Evolutionary conservation across 1,140 invertebrate genomes (phyloP).

Genomic region (Steinernema feltiae): DNA sequence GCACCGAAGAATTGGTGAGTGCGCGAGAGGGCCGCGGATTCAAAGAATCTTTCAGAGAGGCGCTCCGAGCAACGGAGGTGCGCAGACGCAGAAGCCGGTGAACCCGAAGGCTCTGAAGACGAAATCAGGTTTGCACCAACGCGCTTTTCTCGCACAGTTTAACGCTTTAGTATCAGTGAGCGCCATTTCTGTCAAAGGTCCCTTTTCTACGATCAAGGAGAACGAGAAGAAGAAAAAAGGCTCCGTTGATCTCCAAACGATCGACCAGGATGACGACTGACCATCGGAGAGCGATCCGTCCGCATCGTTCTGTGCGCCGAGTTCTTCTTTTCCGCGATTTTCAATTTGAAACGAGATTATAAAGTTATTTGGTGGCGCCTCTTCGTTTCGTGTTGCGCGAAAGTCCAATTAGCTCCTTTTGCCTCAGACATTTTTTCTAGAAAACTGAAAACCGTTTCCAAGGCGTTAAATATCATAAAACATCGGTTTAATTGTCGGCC

Average conservation of each 20-base stretch:
- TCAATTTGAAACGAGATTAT: no score
- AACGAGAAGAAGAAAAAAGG: not conserved
- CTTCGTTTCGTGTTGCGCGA: no score
- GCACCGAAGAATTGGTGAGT: not conserved
- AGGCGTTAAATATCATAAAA: no score
- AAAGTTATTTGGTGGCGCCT: no score
- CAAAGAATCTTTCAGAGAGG: not conserved
- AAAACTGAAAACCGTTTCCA: no score
- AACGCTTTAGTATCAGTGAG: not conserved
- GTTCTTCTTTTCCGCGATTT: not conserved
- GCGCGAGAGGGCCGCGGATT: not conserved
- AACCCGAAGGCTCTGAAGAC: not conserved
- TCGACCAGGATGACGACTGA: not conserved
- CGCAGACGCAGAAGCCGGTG: not conserved
- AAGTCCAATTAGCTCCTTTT: no score
- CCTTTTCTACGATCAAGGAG: not conserved
- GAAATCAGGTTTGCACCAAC: not conserved
- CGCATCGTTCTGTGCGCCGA: not conserved
- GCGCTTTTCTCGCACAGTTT: not conserved
- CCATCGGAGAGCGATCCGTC: no score
- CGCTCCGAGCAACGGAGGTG: not conserved
- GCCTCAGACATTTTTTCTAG: no score
- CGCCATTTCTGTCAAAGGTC: not conserved
- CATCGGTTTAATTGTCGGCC: no score
- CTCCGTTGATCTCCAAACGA: not conserved